phyloP scores from a whole-genome alignment of 2,113 vertebrate genomes.

The Cavia aperea region DNA sequence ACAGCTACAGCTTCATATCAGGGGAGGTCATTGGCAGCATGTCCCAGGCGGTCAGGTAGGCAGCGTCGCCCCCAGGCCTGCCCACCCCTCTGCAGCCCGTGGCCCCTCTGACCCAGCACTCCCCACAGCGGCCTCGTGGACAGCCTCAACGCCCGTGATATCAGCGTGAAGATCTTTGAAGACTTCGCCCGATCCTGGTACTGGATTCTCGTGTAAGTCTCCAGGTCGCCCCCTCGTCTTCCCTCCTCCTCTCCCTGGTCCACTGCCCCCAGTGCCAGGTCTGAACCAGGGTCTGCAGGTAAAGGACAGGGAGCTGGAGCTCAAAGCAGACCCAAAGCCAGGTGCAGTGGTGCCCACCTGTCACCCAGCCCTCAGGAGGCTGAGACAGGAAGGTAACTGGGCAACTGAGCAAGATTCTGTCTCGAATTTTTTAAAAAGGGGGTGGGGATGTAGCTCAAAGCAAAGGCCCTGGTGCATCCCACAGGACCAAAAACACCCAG shows the following conservation, averaged over 20 bases:
- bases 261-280: not conserved
- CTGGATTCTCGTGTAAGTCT: conserved; percentile 90
- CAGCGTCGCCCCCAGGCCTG: not conserved
- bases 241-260: not conserved
- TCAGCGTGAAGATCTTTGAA: conserved; percentile 85
- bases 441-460: not conserved
- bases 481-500: too few relatives aligned
- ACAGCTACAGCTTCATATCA: not conserved
- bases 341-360: not conserved
- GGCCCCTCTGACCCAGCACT: conserved; percentile 21
- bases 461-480: not conserved
- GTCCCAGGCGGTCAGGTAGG: conserved; percentile 48
- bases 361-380: not conserved
- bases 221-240: not conserved
- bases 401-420: not conserved
- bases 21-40: conserved; percentile 63
- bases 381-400: not conserved
- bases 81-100: not conserved
- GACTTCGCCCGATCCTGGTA: conserved; percentile 88
- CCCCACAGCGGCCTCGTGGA: conserved; percentile 60
- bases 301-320: not conserved
- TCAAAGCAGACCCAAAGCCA: not conserved
- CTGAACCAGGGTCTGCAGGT: not conserved
- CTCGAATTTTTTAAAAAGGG: not conserved
- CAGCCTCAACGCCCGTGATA: conserved; percentile 78